Percentiles rank a stretch among this genome's conserved stretches.
These are phyloP conservation scores for Taeniopygia guttata DNA, from an alignment of 2,797 vertebrate species.

Conservation along the genomic window DNA sequence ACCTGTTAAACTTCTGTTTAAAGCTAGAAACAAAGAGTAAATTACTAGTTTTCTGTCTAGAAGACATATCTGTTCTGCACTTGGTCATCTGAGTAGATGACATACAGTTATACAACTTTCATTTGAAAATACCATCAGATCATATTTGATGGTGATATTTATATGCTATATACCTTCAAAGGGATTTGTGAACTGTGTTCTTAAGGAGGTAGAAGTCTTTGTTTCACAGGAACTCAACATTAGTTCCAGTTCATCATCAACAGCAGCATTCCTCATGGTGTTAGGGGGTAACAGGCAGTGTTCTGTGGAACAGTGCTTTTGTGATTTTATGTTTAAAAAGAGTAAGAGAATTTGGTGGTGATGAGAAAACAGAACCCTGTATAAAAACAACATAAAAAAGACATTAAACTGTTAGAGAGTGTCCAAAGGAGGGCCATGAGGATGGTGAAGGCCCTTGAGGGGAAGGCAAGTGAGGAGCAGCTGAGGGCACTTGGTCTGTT, in stretches of 20 bases:
- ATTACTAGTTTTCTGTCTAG: not conserved
- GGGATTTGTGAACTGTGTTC: not conserved
- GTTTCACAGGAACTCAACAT: not conserved
- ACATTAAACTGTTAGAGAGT: not conserved
- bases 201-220: not conserved
- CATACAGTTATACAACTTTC: not conserved
- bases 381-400: not conserved
- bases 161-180: not conserved
- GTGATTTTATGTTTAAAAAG: not conserved
- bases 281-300: not conserved
- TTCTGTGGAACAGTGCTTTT: not conserved
- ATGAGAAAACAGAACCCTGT: not conserved
- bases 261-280: not conserved
- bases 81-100: not conserved
- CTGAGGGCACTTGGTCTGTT: not conserved
- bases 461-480: fast-evolving
- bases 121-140: not conserved
- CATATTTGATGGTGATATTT: not conserved
- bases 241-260: not conserved
- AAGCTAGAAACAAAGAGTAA: not conserved
- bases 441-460: not conserved
- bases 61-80: not conserved
- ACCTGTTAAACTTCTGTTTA: not conserved
- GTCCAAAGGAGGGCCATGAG: not conserved
- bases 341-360: not conserved